These are phyloP conservation scores for Macquaria ambigua DNA, from an alignment of 2,113 vertebrate species.

Conservation along the genomic window DNA sequence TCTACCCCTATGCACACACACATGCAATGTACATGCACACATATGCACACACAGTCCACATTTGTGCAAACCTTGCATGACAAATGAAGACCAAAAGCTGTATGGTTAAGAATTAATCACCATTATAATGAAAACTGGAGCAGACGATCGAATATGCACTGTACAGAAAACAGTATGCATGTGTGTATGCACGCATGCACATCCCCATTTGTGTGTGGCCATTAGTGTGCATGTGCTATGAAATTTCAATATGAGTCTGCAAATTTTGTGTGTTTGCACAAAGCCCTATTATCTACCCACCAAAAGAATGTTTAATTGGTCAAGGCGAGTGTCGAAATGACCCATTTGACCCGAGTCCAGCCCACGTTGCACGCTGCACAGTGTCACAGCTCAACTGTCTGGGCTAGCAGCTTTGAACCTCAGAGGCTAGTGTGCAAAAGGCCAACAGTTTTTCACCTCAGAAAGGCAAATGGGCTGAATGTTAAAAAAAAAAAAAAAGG, in stretches of 20 bases:
- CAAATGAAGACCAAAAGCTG: background rate
- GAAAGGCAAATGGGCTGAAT: conserved; percentile 54
- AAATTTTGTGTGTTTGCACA: background rate
- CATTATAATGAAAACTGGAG: conserved; percentile 23
- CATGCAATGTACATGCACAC: background rate
- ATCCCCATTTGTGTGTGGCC: background rate
- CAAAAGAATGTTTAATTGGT: conserved; percentile 62
- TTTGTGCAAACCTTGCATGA: background rate
- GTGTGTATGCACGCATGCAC: background rate
- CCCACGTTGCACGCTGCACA: background rate
- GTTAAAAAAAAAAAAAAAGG: conserved; percentile 27
- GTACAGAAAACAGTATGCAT: background rate
- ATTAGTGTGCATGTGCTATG: conserved; percentile 11
- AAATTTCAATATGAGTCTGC: background rate
- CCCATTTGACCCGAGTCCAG: conserved; percentile 50
- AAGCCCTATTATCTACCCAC: conserved; percentile 29
- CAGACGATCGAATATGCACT: background rate
- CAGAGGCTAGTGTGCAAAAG: conserved; percentile 30
- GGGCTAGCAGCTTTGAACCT: conserved; percentile 53
- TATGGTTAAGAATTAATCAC: conserved; percentile 26
- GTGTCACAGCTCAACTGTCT: conserved; percentile 53
- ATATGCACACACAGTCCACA: background rate
- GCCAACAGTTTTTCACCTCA: conserved; percentile 46
- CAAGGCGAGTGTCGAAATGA: conserved; percentile 42
- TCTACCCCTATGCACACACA: background rate